Conservation (phyloP, 2,113 vertebrate species). For the Crotalus viridis region DNA sequence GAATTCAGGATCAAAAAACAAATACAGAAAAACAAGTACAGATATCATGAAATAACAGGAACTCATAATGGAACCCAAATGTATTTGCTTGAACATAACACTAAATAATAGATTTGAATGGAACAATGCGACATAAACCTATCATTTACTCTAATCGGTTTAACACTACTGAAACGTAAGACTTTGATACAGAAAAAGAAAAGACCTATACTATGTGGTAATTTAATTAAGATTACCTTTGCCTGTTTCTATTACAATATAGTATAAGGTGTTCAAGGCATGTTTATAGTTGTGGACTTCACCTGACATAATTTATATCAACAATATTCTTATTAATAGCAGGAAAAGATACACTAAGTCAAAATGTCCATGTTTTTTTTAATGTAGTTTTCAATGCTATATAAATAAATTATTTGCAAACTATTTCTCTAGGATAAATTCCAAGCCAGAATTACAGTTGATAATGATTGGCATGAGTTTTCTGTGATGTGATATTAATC, state of each 20-base stretch:
- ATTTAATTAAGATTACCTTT: background rate
- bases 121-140: background rate
- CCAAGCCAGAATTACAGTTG: background rate
- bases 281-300: background rate
- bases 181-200: background rate
- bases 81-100: background rate
- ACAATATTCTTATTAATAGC: background rate
- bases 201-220: background rate
- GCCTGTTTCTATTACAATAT: background rate
- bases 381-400: background rate
- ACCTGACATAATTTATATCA: background rate
- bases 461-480: background rate
- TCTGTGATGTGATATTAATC: background rate
- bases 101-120: background rate
- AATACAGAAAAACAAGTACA: background rate
- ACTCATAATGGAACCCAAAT: background rate
- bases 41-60: background rate
- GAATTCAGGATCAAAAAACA: slow-evolving; percentile 17
- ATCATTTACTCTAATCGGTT: background rate
- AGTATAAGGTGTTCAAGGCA: background rate
- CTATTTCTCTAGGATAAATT: background rate
- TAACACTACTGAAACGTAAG: background rate
- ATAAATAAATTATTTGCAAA: background rate
- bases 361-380: background rate
- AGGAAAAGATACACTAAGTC: background rate